Evolutionary conservation across 1,140 invertebrate genomes (phyloP), one percentile per base, ranked within the genome.

Genomic region (Lucilia sericata): DNA sequence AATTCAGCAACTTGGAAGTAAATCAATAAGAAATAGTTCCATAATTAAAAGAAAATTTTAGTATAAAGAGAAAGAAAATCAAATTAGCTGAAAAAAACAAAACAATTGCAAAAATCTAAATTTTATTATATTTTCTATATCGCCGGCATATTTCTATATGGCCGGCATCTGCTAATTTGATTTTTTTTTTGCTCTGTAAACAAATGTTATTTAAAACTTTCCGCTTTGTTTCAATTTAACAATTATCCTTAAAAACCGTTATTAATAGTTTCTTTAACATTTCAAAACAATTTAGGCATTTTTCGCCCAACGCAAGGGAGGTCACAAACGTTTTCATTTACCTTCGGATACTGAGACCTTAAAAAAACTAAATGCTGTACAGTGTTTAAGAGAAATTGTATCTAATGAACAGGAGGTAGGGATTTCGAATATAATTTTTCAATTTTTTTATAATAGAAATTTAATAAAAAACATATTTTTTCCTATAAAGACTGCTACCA

Each of bases 371-470:
- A 93, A 93, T 82, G 93, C 92, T 60, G 91, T 94, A 82, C 91
- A 93, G 85, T 93, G 92, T 89, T 90, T 94, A 36, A 91, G 92
- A 87, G 85, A 86, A 65, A 84, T 85, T 74, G 86, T 86, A n/a
- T 92, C 92, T 65, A 92, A 93, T 30, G 91, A 93, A 87, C 92
- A 93, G 86, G 92, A 93, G 91, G 93, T 93, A 91, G 83, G 85
- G 74, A 84, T 42, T 21, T 9, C n/a, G n/a, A n/a, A n/a, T n/a
- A n/a, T 8, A 42, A 70, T 70, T 10, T 10, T 30, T 30, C 25
- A 42, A 65, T 3, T 42, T 7, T 25, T 74, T 83, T 83, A 30
- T 75, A 51, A 74, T 51, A 0, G 1, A 5, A 25, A 2, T 49
- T 25, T 42, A 12, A 13, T 21, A 49, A 19, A 25, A 21, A 5